These are phyloP conservation scores for Leucophenga maculata DNA, from an alignment of 2,888 invertebrate genomes.

Conservation along the genomic window DNA sequence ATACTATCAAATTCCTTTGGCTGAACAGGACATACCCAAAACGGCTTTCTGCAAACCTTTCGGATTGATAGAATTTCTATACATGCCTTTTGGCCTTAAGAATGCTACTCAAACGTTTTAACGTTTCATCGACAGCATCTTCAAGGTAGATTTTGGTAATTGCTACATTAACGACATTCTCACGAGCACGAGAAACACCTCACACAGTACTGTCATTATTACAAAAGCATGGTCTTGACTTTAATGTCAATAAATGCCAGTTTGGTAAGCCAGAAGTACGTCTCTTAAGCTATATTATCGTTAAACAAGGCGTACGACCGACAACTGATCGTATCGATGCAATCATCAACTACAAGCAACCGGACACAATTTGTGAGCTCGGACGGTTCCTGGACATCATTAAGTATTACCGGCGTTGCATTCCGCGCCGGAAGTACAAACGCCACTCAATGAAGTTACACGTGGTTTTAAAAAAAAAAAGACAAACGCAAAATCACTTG, in stretches of 20 bases:
- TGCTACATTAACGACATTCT: slow-evolving; percentile 55
- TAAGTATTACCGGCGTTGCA: slow-evolving; percentile 8
- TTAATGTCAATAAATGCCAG: slow-evolving; percentile 44
- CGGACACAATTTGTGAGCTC: slow-evolving; percentile 31
- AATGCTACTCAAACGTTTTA: slow-evolving; percentile 68
- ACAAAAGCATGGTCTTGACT: slow-evolving; percentile 39
- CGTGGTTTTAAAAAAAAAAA: slow-evolving; percentile 28
- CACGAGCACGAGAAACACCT: too few relatives aligned
- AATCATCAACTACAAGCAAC: slow-evolving; percentile 26
- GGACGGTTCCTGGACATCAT: slow-evolving; percentile 37
- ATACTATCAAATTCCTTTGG: too few relatives aligned
- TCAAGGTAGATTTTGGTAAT: too few relatives aligned
- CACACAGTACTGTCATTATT: slow-evolving; percentile 43
- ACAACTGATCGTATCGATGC: slow-evolving; percentile 32
- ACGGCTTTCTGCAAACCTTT: neutral
- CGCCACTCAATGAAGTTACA: too few relatives aligned
- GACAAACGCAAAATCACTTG: slow-evolving; percentile 23
- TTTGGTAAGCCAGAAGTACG: slow-evolving; percentile 31
- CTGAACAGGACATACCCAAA: too few relatives aligned
- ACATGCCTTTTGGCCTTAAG: neutral
- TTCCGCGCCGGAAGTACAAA: too few relatives aligned
- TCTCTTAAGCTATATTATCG: slow-evolving; percentile 25
- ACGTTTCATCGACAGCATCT: neutral
- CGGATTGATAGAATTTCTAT: neutral
- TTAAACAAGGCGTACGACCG: slow-evolving; percentile 29